Percentiles rank a stretch among this genome's conserved stretches.
phyloP scores from a whole-genome alignment of 2,113 vertebrate genomes.

The Psilopogon haemacephalus region DNA sequence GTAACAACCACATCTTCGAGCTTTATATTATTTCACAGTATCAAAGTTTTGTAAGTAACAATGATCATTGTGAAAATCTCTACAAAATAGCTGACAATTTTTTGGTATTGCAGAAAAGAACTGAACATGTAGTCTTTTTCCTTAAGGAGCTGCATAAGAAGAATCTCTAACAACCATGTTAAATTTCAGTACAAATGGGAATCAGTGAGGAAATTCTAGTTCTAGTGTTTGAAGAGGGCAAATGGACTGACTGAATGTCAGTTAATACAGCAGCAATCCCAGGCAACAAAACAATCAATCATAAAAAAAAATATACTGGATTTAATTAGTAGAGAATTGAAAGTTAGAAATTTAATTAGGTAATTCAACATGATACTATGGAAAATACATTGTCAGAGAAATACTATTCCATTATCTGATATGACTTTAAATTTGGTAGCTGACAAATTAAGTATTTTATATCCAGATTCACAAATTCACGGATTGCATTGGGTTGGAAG shows the following conservation, averaged over 20 bases:
- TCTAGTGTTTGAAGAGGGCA: background rate
- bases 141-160: background rate
- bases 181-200: background rate
- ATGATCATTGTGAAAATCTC: background rate
- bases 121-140: background rate
- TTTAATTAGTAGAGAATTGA: background rate
- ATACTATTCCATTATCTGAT: background rate
- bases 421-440: background rate
- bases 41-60: background rate
- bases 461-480: background rate
- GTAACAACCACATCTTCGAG: background rate
- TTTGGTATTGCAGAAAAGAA: background rate
- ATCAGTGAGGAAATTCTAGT: background rate
- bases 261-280: background rate
- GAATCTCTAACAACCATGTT: background rate
- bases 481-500: no score
- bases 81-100: background rate
- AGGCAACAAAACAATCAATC: background rate
- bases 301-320: background rate
- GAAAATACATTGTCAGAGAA: background rate
- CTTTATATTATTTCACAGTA: background rate
- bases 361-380: background rate
- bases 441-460: background rate
- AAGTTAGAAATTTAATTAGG: background rate
- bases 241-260: background rate